phyloP scores from a whole-genome alignment of 1,140 invertebrate species.

The Ericerus pela region DNA sequence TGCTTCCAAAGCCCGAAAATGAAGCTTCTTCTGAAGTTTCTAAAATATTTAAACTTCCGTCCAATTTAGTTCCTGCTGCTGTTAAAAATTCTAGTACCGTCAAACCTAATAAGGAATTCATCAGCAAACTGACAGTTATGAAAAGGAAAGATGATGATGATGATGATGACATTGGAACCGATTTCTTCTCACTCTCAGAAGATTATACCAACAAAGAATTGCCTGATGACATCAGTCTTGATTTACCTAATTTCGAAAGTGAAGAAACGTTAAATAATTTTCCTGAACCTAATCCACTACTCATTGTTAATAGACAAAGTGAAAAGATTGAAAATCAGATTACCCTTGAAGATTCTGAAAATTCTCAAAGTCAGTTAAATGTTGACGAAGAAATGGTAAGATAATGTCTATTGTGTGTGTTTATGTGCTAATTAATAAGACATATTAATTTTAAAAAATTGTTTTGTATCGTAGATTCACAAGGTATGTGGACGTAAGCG shows the following conservation, averaged over 20 bases:
- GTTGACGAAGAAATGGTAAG: not conserved
- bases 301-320: not conserved
- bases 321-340: too few species aligned
- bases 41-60: constrained; percentile 17
- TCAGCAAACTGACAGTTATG: constrained; percentile 15
- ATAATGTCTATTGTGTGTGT: not conserved
- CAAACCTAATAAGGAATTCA: not conserved
- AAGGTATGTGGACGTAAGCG: constrained; percentile 35
- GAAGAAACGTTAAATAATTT: constrained; percentile 5
- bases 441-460: constrained; percentile 17
- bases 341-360: too few species aligned
- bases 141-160: constrained; percentile 31
- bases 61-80: constrained; percentile 11
- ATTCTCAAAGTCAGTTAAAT: not conserved
- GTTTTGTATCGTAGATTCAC: constrained; percentile 28
- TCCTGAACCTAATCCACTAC: constrained; percentile 27
- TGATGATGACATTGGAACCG: constrained; percentile 33
- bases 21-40: constrained; percentile 15
- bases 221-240: constrained; percentile 28
- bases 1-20: constrained; percentile 22
- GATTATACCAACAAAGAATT: constrained; percentile 14
- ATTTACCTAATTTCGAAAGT: constrained; percentile 14
- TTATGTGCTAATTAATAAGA: not conserved
- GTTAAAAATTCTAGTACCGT: constrained; percentile 6
- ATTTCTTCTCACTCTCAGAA: constrained; percentile 25